Base-by-base conservation (phyloP, 2,888 invertebrate genomes). In the Dendrolimus houi region DNA sequence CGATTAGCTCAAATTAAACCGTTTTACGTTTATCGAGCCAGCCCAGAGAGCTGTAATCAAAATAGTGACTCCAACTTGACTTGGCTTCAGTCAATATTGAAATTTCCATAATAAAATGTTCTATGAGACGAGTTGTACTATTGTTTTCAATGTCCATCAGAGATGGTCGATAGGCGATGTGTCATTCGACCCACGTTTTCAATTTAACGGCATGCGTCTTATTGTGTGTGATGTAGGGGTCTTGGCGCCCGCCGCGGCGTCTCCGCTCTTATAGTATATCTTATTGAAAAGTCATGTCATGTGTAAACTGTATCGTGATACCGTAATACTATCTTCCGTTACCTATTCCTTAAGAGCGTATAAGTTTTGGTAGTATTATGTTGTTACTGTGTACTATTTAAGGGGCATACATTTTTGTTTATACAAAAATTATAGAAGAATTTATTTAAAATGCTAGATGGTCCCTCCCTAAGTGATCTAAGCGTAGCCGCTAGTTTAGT, bases 151-250 rank as follows among this genome's bases (percentile, higher is more conserved):
- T 47, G 47, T 47, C 47, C 47, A 47, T 47, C 29, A 12, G 47
- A 9, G 9, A 47, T 10, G 47, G 70, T 67, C 69, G 69, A 70
- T 67, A 62, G 62, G 56, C 63, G 63, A 68, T 70, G 70, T 71
- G 65, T 74, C 71, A 84, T 83, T 83, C 83, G 65, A 67, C 73
- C 81, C 87, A 87, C 86, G 87, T 87, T 84, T 87, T 83, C 85
- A 87, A 87, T 87, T 82, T 85, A 85, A 83, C 78, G 78, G 67
- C 69, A 66, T 67, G 68, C 68, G 62, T 66, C 69, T 69, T 70
- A 72, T 72, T 72, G 74, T 76, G 69, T 70, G 72, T 56, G 60
- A 59, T 65, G 57, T 67, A 61, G 64, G 65, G 67, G 71, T 72
- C 71, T 64, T 64, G 79, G 77, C 79, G 77, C 76, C 77, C 70